Evolutionary conservation across 2,888 invertebrate genomes (phyloP).

Genomic region (Elaeidobius kamerunicus): DNA sequence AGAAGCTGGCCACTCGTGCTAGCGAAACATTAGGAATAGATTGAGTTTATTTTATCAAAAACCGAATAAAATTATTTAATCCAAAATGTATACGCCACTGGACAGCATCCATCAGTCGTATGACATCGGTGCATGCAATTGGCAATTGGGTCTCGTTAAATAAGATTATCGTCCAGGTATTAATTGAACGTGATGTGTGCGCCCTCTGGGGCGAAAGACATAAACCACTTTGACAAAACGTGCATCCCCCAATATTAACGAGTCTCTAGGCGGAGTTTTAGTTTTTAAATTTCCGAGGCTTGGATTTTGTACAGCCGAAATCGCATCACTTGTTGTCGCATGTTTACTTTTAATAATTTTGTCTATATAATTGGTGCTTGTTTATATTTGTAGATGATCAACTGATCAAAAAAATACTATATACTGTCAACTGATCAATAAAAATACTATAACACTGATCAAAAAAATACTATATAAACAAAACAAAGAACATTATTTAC

Average conservation of each 20-base stretch:
- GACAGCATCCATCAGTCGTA: conserved; percentile 1
- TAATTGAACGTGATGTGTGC: conserved; percentile 48
- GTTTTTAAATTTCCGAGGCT: conserved; percentile 9
- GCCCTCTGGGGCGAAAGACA: conserved; percentile 42
- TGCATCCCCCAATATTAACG: conserved; percentile 16
- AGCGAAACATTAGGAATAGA: too few relatives aligned
- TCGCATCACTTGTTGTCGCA: too few relatives aligned
- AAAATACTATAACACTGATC: too few relatives aligned
- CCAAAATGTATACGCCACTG: conserved; percentile 6
- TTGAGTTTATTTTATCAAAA: not conserved
- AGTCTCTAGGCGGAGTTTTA: conserved; percentile 11
- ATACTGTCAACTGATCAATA: too few relatives aligned
- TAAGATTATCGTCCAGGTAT: conserved; percentile 49
- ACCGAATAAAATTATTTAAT: too few relatives aligned
- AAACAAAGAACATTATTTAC: too few relatives aligned
- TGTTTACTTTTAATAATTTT: too few relatives aligned
- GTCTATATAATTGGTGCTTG: too few relatives aligned
- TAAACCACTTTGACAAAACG: conserved; percentile 39
- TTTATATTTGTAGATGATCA: too few relatives aligned
- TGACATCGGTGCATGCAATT: conserved; percentile 15
- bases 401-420: too few relatives aligned
- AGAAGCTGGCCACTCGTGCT: too few relatives aligned
- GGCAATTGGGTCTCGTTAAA: conserved; percentile 46
- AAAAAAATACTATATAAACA: too few relatives aligned
- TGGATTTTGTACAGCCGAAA: conserved; percentile 12